Evolutionary conservation across 2,113 vertebrate species (phyloP), one percentile per base, ranked within the genome.

Genomic region (Podarcis muralis): DNA sequence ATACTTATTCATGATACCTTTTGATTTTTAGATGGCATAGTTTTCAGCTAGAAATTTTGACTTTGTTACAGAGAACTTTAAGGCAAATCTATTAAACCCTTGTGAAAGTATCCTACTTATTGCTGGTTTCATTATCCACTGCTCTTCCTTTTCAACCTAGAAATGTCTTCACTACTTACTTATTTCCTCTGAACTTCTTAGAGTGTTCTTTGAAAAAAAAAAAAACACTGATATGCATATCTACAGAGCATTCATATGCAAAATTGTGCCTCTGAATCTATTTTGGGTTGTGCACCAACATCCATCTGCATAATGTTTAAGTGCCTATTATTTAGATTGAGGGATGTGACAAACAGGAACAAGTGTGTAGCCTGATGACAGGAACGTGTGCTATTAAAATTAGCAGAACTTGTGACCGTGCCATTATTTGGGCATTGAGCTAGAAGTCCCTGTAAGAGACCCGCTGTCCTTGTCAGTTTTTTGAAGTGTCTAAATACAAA

Each of bases 251-350:
- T 37, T 82, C 35, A 32, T 81, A 8, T 71, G 80, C 62, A 66
- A 90, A 86, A 87, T 68, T 87, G 76, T 89, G 69, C 5, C 6
- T 87, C 71, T 6, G 76, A 62, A 32, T 6, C 59, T 43, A 83
- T 37, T 62, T 89, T 89, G 65, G 75, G 82, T 9, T 89, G 27
- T 89, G 75, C 59, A 84, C 81, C 25, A 65, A 66, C 37, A 83
- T 57, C 71, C 80, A 83, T 84, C 72, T 84, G 72, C 8, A 3
- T 53, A 78, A 83, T 83, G 88, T 87, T 83, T 88, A 81, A 78
- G 18, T 69, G 12, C 6, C 53, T 81, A 35, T 88, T 88, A 66
- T 83, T 40, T 78, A 78, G 30, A 74, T 53, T 86, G 25, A 84
- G 68, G 43, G 59, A 77, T 83, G 23, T 18, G 84, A 57, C n/a